Conservation (phyloP, 1,140 invertebrate genomes). For the Drosophila jambulina region DNA sequence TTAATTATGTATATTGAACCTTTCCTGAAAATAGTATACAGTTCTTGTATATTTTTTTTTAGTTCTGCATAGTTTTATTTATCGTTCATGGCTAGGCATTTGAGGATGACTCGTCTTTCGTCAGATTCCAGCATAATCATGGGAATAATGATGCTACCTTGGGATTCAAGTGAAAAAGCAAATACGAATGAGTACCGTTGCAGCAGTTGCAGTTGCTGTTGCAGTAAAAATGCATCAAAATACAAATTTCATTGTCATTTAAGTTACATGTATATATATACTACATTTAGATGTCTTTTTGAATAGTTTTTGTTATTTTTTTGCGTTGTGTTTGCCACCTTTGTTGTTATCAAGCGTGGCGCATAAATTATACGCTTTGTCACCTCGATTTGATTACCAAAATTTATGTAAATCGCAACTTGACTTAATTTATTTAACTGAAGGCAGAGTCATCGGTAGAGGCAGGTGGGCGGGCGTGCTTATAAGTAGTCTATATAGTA, state of each 20-base stretch:
- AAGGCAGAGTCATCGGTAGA: conserved; percentile 1
- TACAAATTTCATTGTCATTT: conserved; percentile 36
- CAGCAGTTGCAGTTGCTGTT: conserved; percentile 38
- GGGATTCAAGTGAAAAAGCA: conserved; percentile 10
- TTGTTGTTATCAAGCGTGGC: conserved; percentile 7
- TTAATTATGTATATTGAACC: not conserved
- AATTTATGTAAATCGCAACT: conserved; percentile 46
- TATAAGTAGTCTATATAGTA: conserved; percentile 1
- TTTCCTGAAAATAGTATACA: not conserved
- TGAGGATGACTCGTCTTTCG: conserved; percentile 12
- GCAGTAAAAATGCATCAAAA: conserved; percentile 40
- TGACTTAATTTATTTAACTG: conserved; percentile 39
- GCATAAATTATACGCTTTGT: conserved; percentile 57
- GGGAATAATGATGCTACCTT: conserved; percentile 38
- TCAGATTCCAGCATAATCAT: conserved; percentile 25
- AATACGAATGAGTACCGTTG: conserved; percentile 21
- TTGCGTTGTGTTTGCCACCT: conserved; percentile 1
- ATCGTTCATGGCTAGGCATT: conserved; percentile 3
- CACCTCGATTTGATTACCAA: conserved; percentile 48
- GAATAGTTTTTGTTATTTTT: conserved; percentile 10
- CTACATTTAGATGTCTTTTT: not conserved
- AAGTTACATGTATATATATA: not conserved
- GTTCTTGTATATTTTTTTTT: not conserved
- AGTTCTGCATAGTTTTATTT: not conserved
- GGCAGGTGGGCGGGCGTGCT: conserved; percentile 28